Conservation (phyloP, 2,113 vertebrate species). For the Salvelinus alpinus region DNA sequence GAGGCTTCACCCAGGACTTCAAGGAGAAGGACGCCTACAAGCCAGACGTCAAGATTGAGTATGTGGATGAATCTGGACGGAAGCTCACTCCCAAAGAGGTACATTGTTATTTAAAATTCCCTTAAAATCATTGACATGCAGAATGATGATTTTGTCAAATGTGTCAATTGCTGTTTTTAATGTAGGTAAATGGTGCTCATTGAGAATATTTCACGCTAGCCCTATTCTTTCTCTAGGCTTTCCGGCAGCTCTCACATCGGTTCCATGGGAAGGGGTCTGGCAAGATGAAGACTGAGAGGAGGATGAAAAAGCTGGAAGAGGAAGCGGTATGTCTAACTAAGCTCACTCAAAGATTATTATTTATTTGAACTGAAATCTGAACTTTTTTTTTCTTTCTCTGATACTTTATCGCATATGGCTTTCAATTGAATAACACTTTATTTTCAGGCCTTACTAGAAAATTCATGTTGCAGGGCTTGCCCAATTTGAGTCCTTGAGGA, state of each 20-base stretch:
- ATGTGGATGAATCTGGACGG: constrained; percentile 89
- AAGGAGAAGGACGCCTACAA: constrained; percentile 87
- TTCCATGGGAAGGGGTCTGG: constrained; percentile 92
- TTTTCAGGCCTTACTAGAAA: too few species aligned
- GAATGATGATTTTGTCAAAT: background rate
- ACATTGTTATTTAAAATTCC: background rate
- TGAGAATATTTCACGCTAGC: background rate
- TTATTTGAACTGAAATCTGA: background rate
- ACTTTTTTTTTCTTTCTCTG: too few species aligned
- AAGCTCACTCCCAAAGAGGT: constrained; percentile 76
- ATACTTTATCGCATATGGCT: too few species aligned
- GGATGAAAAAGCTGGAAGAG: constrained; percentile 92
- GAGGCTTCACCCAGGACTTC: constrained; percentile 92
- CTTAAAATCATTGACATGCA: background rate
- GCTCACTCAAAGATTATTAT: background rate
- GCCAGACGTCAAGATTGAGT: constrained; percentile 90
- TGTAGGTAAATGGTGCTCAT: background rate
- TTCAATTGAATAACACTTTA: too few species aligned
- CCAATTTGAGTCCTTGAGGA: background rate
- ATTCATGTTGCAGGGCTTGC: too few species aligned
- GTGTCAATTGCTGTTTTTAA: background rate
- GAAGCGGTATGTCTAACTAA: constrained; percentile 76
- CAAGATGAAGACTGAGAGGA: constrained; percentile 91
- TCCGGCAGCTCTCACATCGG: constrained; percentile 89
- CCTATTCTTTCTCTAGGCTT: constrained; percentile 72